These are phyloP conservation scores for Gopherus flavomarginatus DNA, from an alignment of 2,113 vertebrate genomes.

Conservation along the genomic window DNA sequence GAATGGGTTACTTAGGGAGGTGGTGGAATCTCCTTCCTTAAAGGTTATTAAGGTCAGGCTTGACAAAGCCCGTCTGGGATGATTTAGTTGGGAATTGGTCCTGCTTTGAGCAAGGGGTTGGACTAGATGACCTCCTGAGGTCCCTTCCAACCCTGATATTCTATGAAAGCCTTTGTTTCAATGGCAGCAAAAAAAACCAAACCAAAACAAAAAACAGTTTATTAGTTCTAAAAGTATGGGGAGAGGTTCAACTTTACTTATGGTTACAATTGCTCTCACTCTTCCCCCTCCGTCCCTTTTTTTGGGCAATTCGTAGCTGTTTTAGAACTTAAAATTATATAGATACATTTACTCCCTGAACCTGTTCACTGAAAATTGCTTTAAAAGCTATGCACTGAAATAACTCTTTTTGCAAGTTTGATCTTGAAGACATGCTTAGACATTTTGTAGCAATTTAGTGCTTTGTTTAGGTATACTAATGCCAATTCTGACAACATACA, in stretches of 20 bases:
- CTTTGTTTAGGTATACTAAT: neutral
- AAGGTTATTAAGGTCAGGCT: too few species aligned
- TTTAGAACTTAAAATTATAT: neutral
- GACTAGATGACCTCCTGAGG: too few species aligned
- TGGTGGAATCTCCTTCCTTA: too few species aligned
- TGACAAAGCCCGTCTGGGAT: too few species aligned
- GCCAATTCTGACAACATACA: neutral
- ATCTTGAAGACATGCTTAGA: neutral
- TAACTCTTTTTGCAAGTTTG: neutral
- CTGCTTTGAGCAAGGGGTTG: too few species aligned
- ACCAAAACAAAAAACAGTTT: neutral
- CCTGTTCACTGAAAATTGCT: neutral
- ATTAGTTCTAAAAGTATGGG: neutral
- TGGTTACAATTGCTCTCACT: neutral
- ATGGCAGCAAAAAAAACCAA: neutral
- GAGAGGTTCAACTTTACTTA: neutral
- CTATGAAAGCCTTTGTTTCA: neutral
- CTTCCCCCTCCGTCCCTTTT: neutral
- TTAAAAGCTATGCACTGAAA: neutral
- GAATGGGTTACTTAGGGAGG: too few species aligned
- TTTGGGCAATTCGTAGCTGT: neutral
- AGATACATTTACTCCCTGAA: neutral
- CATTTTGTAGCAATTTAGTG: accelerated
- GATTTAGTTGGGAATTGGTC: too few species aligned
- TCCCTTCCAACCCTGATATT: too few species aligned